Evolutionary conservation across 2,113 vertebrate genomes (phyloP).

Genomic region (Sinosuthora webbiana): DNA sequence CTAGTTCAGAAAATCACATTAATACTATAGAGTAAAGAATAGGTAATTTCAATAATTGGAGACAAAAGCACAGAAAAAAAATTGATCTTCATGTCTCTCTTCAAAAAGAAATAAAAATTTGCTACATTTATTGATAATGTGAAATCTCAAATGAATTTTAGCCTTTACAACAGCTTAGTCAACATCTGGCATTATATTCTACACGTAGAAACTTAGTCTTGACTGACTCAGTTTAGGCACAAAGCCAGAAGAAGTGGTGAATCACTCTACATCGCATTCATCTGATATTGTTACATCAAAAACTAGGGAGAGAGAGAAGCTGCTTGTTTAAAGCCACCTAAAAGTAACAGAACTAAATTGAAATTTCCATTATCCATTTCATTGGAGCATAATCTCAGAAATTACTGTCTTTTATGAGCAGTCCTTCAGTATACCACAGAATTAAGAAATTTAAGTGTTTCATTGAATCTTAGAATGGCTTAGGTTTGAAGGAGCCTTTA

Average conservation of each 20-base stretch:
- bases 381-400: not conserved
- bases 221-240: constrained; percentile 32
- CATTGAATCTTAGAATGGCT: not conserved
- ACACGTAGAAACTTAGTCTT: constrained; percentile 39
- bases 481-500: not conserved
- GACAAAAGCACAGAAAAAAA: not conserved
- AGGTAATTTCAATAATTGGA: not conserved
- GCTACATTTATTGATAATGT: not conserved
- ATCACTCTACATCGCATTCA: not conserved
- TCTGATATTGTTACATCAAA: not conserved
- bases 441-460: not conserved
- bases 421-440: not conserved
- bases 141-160: constrained; percentile 28
- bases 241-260: constrained; percentile 38
- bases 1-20: not conserved
- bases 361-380: not conserved
- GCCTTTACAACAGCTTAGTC: constrained; percentile 40
- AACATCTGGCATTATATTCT: constrained; percentile 52
- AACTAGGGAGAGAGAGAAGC: not conserved
- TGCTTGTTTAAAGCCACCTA: not conserved
- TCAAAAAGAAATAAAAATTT: constrained; percentile 13
- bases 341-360: not conserved
- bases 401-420: not conserved
- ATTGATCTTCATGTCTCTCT: not conserved
- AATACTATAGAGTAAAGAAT: not conserved